Evolutionary conservation across 2,113 vertebrate genomes (phyloP).

Genomic region (Nesoenas mayeri): DNA sequence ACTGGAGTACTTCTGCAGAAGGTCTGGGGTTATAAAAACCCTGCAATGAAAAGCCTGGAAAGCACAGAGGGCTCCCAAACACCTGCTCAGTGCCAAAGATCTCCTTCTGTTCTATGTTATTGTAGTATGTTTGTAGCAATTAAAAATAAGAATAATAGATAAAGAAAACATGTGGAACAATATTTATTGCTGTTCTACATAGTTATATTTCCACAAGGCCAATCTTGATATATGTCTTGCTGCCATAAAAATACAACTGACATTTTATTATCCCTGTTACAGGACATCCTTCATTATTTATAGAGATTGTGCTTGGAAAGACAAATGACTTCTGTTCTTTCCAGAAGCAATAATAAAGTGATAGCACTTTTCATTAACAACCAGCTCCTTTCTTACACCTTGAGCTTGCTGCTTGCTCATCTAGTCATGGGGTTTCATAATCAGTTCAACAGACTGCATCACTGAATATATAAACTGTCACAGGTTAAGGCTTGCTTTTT

Average conservation of each 20-base stretch:
- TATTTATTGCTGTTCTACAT: conserved; percentile 40
- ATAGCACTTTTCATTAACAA: conserved; percentile 51
- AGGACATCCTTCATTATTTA: conserved; percentile 67
- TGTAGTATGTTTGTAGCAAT: conserved; percentile 35
- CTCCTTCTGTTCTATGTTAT: background rate
- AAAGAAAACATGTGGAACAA: conserved; percentile 34
- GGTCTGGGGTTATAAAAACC: background rate
- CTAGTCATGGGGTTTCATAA: background rate
- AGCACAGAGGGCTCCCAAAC: background rate
- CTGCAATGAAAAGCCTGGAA: background rate
- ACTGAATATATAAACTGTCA: conserved; percentile 20
- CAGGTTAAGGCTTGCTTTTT: conserved; percentile 4
- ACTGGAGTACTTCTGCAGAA: background rate
- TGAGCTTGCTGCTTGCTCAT: background rate
- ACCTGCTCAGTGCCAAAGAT: background rate
- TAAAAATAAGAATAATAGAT: conserved; percentile 49
- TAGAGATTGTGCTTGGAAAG: conserved; percentile 66
- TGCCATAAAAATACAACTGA: conserved; percentile 63
- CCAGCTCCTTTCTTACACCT: conserved; percentile 13
- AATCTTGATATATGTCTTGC: background rate
- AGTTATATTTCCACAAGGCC: conserved; percentile 51
- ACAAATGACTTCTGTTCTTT: conserved; percentile 55
- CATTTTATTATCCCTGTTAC: conserved; percentile 66
- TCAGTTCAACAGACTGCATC: background rate
- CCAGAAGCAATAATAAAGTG: conserved; percentile 65